A percentile compares a stretch with the other conserved stretches of the same genome.
Conservation (phyloP, 1,140 invertebrate species). For the Drosophila bocqueti region DNA sequence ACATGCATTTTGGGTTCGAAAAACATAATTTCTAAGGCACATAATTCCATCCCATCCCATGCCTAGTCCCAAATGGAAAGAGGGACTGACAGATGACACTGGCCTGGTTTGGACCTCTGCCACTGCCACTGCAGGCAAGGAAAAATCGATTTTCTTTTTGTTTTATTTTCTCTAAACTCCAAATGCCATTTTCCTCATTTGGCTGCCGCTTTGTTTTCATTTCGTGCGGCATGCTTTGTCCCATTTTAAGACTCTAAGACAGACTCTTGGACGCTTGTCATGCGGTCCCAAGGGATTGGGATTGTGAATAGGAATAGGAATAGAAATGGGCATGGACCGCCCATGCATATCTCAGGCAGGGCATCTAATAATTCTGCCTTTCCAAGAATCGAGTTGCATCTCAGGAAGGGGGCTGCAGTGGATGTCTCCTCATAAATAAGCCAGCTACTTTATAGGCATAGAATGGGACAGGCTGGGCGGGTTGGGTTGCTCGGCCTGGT, state of each 20-base stretch:
- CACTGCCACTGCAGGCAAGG: conserved; percentile 38
- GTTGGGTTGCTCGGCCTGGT: conserved; percentile 33
- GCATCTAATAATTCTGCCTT: conserved; percentile 72
- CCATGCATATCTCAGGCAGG: conserved; percentile 69
- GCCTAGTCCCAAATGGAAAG: conserved; percentile 7
- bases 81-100: conserved; percentile 68
- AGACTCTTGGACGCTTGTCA: conserved; percentile 35
- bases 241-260: conserved; percentile 74
- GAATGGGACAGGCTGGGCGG: conserved; percentile 52
- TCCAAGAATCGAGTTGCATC: conserved; percentile 77
- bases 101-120: conserved; percentile 59
- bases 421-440: conserved; percentile 77
- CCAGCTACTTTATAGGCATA: conserved; percentile 69
- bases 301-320: conserved; percentile 29
- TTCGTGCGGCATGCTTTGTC: conserved; percentile 77
- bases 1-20: conserved; percentile 27
- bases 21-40: conserved; percentile 42
- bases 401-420: conserved; percentile 24
- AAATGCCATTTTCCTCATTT: conserved; percentile 76
- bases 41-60: conserved; percentile 4
- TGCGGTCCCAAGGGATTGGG: conserved; percentile 71
- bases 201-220: conserved; percentile 70
- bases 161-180: conserved; percentile 55
- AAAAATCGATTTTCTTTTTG: conserved; percentile 70
- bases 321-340: conserved; percentile 51